phyloP scores from a whole-genome alignment of 2,113 vertebrate genomes.

The Heliornis fulica region DNA sequence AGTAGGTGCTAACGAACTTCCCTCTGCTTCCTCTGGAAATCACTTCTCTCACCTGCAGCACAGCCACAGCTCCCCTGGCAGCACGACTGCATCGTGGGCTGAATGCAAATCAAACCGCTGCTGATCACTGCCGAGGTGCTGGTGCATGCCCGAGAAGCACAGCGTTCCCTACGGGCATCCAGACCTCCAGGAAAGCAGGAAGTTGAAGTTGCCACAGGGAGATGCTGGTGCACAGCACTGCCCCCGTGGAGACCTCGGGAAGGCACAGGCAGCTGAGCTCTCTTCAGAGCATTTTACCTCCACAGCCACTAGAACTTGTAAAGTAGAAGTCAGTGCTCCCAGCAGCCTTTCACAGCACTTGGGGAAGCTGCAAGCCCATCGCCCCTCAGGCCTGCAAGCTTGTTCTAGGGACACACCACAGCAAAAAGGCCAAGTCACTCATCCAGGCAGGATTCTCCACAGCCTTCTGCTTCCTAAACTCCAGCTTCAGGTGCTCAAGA shows the following conservation, averaged over 20 bases:
- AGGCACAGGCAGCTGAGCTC: neutral
- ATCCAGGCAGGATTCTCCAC: neutral
- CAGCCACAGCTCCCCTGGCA: neutral
- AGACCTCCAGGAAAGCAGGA: neutral
- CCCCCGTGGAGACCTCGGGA: neutral
- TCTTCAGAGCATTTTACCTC: neutral
- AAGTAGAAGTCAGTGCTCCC: neutral
- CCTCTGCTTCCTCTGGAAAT: neutral
- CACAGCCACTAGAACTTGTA: neutral
- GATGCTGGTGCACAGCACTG: neutral
- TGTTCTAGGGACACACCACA: accelerated
- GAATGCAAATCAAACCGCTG: neutral
- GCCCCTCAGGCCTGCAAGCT: neutral
- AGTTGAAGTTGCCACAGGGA: neutral
- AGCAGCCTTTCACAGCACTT: neutral
- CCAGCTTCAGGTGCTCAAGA: neutral
- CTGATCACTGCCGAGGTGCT: neutral
- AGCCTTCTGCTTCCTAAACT: neutral
- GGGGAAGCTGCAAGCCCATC: neutral
- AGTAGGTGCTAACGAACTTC: neutral
- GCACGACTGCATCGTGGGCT: neutral
- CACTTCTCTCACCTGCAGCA: neutral
- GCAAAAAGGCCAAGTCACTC: neutral
- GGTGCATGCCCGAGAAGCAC: neutral
- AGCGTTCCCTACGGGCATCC: neutral